Percentiles rank a stretch among this genome's conserved stretches.
Evolutionary conservation across 2,797 vertebrate species (phyloP).

Genomic region (Remorina albescens): DNA sequence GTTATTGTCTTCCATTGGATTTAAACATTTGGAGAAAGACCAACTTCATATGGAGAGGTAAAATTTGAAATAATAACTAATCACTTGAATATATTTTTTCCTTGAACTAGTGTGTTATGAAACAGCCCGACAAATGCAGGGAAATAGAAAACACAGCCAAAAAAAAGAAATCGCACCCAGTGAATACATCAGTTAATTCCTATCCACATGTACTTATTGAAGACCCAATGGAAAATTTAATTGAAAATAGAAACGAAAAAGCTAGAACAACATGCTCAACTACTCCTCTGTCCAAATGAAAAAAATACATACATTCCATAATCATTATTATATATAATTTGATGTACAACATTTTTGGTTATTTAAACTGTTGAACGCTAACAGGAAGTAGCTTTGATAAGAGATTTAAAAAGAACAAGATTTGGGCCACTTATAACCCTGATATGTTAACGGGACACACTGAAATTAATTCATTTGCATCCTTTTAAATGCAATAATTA

Average conservation of each 20-base stretch:
- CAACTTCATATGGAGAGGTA: background rate
- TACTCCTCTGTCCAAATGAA: background rate
- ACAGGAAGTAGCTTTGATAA: background rate
- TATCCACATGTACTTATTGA: background rate
- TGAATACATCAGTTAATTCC: background rate
- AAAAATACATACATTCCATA: background rate
- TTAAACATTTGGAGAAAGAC: conserved; percentile 7
- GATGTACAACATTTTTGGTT: too few species aligned
- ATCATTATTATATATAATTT: background rate
- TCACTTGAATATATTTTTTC: conserved; percentile 1
- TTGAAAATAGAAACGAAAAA: background rate
- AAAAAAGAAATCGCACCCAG: background rate
- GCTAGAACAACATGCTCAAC: background rate
- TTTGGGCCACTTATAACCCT: background rate
- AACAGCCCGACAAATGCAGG: background rate
- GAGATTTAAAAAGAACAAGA: background rate
- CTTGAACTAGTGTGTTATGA: background rate
- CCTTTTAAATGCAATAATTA: background rate
- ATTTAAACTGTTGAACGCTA: background rate
- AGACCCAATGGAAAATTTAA: background rate
- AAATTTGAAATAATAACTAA: conserved; percentile 2
- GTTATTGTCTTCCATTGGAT: conserved; percentile 16
- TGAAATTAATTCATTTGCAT: background rate
- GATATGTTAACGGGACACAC: background rate
- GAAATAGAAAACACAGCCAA: background rate